Conservation (phyloP, 1,140 invertebrate genomes). For the Lordiphosa clarofinis region DNA sequence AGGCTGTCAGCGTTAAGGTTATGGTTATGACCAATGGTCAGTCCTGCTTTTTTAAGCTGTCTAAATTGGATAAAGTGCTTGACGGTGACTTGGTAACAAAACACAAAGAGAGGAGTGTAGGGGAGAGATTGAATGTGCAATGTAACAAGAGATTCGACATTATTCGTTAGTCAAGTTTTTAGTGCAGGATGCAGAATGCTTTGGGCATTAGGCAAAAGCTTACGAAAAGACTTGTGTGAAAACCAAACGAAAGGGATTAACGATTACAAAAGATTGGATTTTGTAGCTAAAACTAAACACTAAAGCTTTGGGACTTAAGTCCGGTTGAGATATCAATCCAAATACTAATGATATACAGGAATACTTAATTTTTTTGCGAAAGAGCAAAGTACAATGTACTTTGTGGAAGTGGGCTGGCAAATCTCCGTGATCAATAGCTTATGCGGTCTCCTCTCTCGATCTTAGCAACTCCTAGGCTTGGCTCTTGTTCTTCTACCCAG, state of each 20-base stretch:
- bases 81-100: constrained; percentile 60
- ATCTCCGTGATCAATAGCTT: no score
- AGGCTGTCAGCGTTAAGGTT: constrained; percentile 36
- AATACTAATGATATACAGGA: no score
- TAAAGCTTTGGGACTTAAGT: no score
- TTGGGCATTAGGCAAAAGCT: not conserved
- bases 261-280: no score
- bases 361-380: no score
- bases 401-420: no score
- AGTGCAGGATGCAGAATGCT: not conserved
- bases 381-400: no score
- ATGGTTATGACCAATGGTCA: constrained; percentile 57
- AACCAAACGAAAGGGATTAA: not conserved
- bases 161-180: constrained; percentile 37
- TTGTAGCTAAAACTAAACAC: not conserved
- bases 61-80: constrained; percentile 75
- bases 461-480: no score
- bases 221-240: not conserved
- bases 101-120: not conserved
- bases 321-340: no score
- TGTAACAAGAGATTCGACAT: constrained; percentile 28
- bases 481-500: no score
- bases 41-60: constrained; percentile 59
- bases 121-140: constrained; percentile 5
- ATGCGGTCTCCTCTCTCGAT: no score